Conservation (phyloP, 2,888 invertebrate species). For the Tetranychus piercei region DNA sequence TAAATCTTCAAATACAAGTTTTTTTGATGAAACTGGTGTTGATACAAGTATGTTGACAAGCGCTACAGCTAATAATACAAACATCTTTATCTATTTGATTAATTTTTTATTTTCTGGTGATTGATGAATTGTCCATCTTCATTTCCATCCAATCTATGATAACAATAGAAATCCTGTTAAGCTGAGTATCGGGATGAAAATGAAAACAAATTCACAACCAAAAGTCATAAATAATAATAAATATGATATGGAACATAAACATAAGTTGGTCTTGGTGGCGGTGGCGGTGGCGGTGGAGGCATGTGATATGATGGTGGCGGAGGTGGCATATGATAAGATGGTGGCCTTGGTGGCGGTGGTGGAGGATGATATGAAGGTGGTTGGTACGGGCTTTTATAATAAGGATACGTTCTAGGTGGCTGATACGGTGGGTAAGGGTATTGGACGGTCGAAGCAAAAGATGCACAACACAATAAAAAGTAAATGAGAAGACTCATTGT, state of each 20-base stretch:
- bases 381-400: background rate
- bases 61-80: no score
- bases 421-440: background rate
- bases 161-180: slow-evolving; percentile 76
- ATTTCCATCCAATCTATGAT: slow-evolving; percentile 39
- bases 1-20: no score
- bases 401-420: background rate
- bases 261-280: background rate
- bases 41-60: no score
- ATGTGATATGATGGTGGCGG: background rate
- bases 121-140: slow-evolving; percentile 19
- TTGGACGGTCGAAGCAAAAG: no score
- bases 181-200: slow-evolving; percentile 76
- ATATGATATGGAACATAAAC: no score
- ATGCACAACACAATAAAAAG: no score
- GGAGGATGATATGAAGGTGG: background rate
- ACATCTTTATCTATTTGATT: no score
- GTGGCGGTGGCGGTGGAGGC: background rate
- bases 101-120: no score
- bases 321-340: background rate
- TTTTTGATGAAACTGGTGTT: no score
- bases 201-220: no score
- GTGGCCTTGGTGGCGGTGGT: background rate
- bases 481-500: no score
- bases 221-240: no score